Base-by-base conservation (phyloP, 2,797 vertebrate genomes). In the Leptodactylus fallax region DNA sequence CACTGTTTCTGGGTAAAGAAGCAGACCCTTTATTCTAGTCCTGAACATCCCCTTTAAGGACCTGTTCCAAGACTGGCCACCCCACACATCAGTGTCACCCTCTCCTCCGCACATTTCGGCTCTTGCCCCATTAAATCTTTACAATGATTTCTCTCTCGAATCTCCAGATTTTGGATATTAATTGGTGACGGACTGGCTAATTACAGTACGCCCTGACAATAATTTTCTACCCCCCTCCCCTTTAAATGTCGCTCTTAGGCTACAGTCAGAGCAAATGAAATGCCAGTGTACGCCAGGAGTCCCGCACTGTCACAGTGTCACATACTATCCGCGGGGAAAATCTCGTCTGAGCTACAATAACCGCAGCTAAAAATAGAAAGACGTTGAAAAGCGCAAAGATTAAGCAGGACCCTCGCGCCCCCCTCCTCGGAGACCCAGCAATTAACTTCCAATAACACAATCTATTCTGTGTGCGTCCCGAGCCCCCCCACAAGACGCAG, bases 191-290 rank as follows among this genome's bases (percentile, higher is more conserved):
- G 61, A 13, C 13, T 7, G 27, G 25, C 1, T 69, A 14, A 36
- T 69, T 69, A 36, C 27, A 16, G 25, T 14, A 36, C 14, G 9
- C 16, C 67, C 17, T 17, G 16, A 7, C 25, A 27, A 69, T 7
- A 36, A 14, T 36, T 69, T 36, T 27, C 11, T 17, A 16, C 67
- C 27, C 67, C 25, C 13, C 23, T 13, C 63, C 19, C 27, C 17
- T 17, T 21, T 12, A 21, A 63, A 9, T 55, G 13, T 12, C 11
- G 49, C 85, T 5, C 21, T 69, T 2, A 14, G 58, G 81, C 61
- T 77, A 88, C 79, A 85, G 83, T 79, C 87, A 79, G 21, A 63
- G 47, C 53, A 79, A 58, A 83, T 82, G 55, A 88, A 90, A 88
- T 80, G 87, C 78, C 87, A 83, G 45, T 56, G 36, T 83, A 17